Conservation (phyloP, 64 coral and sea anemone genomes). For the Pachyseris speciosa region DNA sequence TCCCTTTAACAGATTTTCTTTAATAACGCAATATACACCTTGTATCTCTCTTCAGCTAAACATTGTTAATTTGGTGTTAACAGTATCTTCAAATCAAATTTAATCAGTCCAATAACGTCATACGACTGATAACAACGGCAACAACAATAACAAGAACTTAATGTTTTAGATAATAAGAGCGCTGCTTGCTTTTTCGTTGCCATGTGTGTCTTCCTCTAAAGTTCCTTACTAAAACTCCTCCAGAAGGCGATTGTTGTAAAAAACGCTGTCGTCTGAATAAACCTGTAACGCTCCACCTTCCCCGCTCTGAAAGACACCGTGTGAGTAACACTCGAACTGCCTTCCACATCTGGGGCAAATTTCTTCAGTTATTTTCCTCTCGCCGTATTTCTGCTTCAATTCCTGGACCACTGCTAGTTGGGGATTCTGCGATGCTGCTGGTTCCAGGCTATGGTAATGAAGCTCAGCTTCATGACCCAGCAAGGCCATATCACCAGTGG, state of each 20-base stretch:
- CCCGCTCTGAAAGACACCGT: background rate
- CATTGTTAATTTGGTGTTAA: too few species aligned
- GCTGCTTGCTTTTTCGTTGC: too few species aligned
- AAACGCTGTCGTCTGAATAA: background rate
- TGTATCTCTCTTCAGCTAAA: too few species aligned
- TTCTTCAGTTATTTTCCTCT: background rate
- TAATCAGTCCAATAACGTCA: background rate
- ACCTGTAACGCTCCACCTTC: background rate
- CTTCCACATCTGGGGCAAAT: slow-evolving; percentile 6
- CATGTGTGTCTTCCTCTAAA: too few species aligned
- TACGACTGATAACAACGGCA: background rate
- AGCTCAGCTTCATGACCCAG: slow-evolving; percentile 28
- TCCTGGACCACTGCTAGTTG: background rate
- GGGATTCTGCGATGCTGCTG: background rate
- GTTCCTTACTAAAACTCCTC: background rate
- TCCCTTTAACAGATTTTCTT: too few species aligned
- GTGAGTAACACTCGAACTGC: background rate
- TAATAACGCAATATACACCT: too few species aligned
- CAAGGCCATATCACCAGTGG: background rate
- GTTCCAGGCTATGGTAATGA: slow-evolving; percentile 12
- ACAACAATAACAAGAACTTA: background rate
- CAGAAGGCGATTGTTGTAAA: background rate
- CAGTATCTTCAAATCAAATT: background rate
- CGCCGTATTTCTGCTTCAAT: background rate
- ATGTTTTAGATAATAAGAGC: background rate